Conservation (phyloP, 2,888 invertebrate species). For the Ectemnius lituratus region DNA sequence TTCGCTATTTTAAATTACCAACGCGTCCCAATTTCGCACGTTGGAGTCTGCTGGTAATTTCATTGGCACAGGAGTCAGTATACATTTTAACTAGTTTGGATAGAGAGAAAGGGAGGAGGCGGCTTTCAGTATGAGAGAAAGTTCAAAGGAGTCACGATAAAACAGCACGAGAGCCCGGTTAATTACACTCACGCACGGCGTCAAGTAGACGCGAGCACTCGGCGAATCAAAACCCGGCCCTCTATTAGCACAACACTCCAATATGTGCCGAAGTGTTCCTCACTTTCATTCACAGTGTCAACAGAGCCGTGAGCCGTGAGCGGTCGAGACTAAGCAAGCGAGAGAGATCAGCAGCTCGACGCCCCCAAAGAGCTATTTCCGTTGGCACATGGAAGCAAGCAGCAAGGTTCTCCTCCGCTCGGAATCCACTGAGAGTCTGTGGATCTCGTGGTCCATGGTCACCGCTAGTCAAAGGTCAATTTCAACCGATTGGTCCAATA, state of each 20-base stretch:
- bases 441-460: no score
- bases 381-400: not conserved
- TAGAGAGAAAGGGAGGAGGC: no score
- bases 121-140: not conserved
- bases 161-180: not conserved
- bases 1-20: no score
- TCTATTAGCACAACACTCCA: no score
- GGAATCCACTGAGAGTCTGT: not conserved
- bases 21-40: no score
- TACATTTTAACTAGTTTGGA: no score
- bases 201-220: not conserved
- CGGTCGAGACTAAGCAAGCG: not conserved
- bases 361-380: not conserved
- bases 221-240: not conserved
- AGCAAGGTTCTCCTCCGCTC: not conserved
- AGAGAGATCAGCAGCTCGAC: not conserved
- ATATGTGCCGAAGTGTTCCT: not conserved
- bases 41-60: no score
- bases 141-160: not conserved
- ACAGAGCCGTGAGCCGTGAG: not conserved
- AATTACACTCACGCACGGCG: not conserved
- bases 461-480: no score
- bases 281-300: slow-evolving; percentile 2
- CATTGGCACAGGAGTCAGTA: no score
- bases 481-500: no score